These are phyloP conservation scores for Pangasius macronema DNA, from an alignment of 2,797 vertebrate genomes.

Conservation along the genomic window DNA sequence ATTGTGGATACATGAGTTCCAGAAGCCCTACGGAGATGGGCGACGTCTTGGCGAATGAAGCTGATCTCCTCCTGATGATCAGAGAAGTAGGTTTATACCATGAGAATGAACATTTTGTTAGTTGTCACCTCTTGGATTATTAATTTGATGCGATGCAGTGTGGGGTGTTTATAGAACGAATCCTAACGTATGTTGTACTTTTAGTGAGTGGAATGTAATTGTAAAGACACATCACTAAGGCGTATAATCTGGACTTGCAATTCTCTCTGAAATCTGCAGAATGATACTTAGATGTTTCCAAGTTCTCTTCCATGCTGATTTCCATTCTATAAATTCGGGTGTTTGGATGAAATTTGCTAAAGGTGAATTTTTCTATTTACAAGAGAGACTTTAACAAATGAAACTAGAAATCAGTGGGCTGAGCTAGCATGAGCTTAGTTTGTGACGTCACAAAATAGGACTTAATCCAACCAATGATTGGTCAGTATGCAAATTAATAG, in stretches of 20 bases:
- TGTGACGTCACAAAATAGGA: not conserved
- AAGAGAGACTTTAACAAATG: not conserved
- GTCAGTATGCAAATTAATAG: not conserved
- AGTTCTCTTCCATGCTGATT: not conserved
- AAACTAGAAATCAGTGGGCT: not conserved
- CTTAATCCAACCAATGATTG: not conserved
- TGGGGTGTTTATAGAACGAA: not conserved
- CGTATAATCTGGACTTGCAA: not conserved
- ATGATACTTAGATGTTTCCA: not conserved
- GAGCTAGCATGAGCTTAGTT: not conserved
- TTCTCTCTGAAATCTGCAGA: not conserved
- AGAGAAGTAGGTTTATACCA: slow-evolving; percentile 80
- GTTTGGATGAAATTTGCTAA: not conserved
- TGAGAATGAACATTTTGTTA: not conserved
- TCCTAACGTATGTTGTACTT: not conserved
- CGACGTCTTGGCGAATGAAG: slow-evolving; percentile 84
- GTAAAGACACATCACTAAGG: not conserved
- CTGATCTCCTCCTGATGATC: slow-evolving; percentile 87
- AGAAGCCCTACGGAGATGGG: slow-evolving; percentile 77
- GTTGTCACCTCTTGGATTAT: not conserved
- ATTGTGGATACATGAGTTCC: slow-evolving; percentile 52
- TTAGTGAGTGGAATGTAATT: not conserved
- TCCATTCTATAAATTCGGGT: not conserved
- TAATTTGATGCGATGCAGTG: not conserved
- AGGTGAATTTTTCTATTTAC: not conserved